phyloP scores from a whole-genome alignment of 2,797 vertebrate species.

The Pampus argenteus region DNA sequence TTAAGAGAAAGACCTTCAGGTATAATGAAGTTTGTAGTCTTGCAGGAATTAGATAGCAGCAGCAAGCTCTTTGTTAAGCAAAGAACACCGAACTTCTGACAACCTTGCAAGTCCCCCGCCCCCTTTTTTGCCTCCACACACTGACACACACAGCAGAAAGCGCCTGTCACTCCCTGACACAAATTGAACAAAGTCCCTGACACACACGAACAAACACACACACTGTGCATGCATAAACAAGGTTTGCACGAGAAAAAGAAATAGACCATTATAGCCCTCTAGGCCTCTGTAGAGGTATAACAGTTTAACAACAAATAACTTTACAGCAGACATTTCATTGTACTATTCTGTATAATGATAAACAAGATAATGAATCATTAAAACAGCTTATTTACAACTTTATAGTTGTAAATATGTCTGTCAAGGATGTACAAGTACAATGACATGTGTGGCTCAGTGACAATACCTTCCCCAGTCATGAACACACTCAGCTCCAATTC shows the following conservation, averaged over 20 bases:
- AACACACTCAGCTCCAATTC: neutral
- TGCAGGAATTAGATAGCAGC: slow-evolving; percentile 23
- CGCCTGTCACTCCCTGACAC: slow-evolving; percentile 56
- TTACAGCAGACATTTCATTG: neutral
- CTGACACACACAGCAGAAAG: slow-evolving; percentile 40
- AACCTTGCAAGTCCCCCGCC: slow-evolving; percentile 6
- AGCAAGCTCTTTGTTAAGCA: slow-evolving; percentile 2
- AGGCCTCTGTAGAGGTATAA: slow-evolving; percentile 39
- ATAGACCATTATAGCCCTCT: slow-evolving; percentile 57
- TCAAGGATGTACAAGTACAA: no score
- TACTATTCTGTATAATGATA: neutral
- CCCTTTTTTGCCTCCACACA: neutral
- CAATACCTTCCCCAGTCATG: neutral
- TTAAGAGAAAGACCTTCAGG: neutral
- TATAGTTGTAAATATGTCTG: neutral
- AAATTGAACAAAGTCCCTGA: slow-evolving; percentile 56
- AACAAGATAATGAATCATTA: neutral
- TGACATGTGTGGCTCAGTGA: no score
- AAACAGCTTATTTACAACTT: neutral
- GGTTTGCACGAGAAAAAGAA: neutral
- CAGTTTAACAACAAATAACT: slow-evolving; percentile 41
- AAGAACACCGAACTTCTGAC: slow-evolving; percentile 32
- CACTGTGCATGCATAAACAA: slow-evolving; percentile 46
- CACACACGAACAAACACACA: slow-evolving; percentile 14
- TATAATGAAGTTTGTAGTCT: slow-evolving; percentile 12